Conservation (phyloP, 2,797 vertebrate species). For the Liasis olivaceus region DNA sequence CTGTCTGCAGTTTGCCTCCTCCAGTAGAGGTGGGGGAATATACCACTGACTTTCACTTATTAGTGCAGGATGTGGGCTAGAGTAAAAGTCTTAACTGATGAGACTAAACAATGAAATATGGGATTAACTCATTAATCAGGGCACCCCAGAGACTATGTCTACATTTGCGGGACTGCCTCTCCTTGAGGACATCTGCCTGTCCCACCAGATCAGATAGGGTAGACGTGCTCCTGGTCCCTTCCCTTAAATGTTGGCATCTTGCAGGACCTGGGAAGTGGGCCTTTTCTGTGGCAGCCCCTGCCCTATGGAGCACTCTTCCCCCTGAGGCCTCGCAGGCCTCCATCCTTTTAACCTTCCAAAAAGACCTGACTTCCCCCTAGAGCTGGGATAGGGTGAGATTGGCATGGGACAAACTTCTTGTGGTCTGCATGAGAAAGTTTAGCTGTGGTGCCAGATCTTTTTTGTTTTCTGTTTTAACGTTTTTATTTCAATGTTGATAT, state of each 20-base stretch:
- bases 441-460: background rate
- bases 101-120: background rate
- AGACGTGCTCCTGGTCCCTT: background rate
- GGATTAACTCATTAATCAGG: background rate
- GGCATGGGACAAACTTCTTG: background rate
- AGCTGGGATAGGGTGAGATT: background rate
- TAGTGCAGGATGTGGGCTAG: background rate
- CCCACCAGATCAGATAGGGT: background rate
- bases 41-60: background rate
- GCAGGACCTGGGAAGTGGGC: background rate
- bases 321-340: background rate
- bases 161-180: background rate
- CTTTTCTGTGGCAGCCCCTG: background rate
- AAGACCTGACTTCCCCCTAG: background rate
- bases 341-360: background rate
- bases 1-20: background rate
- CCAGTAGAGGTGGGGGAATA: background rate
- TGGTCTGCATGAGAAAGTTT: background rate
- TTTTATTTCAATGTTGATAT: background rate
- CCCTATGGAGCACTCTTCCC: background rate
- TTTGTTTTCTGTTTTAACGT: background rate
- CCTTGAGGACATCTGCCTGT: background rate
- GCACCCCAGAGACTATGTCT: background rate
- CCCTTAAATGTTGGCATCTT: background rate
- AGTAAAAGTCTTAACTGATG: background rate